Evolutionary conservation across 1,140 invertebrate species (phyloP).

Genomic region (Euwallacea fornicatus): DNA sequence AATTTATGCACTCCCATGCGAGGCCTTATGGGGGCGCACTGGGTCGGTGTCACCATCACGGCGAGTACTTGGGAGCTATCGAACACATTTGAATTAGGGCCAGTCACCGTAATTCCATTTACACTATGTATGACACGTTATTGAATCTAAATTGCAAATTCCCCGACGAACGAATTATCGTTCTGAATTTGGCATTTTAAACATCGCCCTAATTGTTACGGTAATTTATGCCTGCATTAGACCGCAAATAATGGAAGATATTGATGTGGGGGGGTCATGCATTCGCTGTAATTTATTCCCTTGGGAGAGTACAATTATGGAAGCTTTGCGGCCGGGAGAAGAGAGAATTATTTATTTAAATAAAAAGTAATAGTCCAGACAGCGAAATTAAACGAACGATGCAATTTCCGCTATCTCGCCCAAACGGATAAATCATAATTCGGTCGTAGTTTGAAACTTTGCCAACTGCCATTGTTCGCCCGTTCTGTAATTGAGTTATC

Average conservation of each 20-base stretch:
- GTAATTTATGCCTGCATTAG: background rate
- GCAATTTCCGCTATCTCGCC: conserved; percentile 26
- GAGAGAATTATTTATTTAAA: no score
- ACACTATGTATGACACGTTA: conserved; percentile 2
- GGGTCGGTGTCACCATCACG: conserved; percentile 10
- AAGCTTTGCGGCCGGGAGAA: no score
- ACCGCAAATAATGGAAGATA: conserved; percentile 2
- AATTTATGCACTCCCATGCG: conserved; percentile 17
- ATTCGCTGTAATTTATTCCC: no score
- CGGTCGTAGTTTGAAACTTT: conserved; percentile 48
- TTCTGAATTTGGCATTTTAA: conserved; percentile 1
- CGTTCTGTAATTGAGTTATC: conserved; percentile 51
- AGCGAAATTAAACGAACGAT: background rate
- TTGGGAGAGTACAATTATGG: no score
- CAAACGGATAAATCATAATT: conserved; percentile 45
- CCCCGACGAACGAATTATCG: background rate
- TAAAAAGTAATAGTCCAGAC: no score
- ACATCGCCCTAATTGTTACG: conserved; percentile 3
- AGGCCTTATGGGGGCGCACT: background rate
- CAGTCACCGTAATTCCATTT: background rate
- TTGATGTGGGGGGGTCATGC: background rate
- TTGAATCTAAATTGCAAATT: conserved; percentile 7
- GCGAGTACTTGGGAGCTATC: background rate
- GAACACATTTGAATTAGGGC: conserved; percentile 3
- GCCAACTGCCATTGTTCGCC: conserved; percentile 49